Evolutionary conservation across 2,888 invertebrate genomes (phyloP).

Genomic region (Syrista parreyssii): DNA sequence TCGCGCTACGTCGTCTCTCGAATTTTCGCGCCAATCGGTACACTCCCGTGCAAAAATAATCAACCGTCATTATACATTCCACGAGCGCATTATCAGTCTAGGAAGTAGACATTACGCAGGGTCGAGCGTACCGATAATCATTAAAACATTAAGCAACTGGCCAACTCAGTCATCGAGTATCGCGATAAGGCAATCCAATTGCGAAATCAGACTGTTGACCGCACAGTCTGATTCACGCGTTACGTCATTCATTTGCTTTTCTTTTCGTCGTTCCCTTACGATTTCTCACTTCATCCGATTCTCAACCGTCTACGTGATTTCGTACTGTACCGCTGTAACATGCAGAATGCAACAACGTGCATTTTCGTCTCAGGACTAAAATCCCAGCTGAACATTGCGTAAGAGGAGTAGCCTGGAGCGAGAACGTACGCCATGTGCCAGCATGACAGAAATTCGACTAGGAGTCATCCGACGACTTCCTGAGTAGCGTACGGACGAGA

Average conservation of each 20-base stretch:
- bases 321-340: neutral
- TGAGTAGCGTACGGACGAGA: neutral
- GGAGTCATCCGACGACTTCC: neutral
- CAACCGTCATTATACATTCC: neutral
- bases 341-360: neutral
- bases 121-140: neutral
- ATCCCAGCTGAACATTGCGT: neutral
- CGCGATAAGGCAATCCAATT: neutral
- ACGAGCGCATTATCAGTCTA: neutral
- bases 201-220: neutral
- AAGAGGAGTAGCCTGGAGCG: neutral
- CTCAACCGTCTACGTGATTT: neutral
- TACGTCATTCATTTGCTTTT: neutral
- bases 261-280: neutral
- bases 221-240: slow-evolving; percentile 3
- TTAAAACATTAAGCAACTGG: neutral
- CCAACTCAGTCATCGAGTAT: neutral
- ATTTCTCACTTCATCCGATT: neutral
- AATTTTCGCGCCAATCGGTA: neutral
- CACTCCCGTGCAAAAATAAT: neutral
- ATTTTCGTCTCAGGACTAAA: neutral
- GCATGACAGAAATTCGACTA: neutral
- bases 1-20: too few species aligned
- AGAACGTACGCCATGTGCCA: neutral
- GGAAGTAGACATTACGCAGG: neutral